phyloP scores from a whole-genome alignment of 2,113 vertebrate genomes.

The Phainopepla nitens region DNA sequence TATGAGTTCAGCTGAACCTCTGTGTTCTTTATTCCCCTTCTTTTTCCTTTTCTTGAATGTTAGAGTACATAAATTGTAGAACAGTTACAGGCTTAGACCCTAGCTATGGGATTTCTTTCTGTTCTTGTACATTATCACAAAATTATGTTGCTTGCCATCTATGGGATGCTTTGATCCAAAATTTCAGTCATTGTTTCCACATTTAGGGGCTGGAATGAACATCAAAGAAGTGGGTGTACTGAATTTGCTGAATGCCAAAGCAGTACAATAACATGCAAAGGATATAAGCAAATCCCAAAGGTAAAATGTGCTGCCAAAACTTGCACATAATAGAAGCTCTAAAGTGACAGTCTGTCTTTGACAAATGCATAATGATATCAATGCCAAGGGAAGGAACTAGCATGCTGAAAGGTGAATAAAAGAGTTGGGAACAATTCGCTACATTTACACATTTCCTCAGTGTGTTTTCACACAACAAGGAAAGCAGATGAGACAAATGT shows the following conservation, averaged over 20 bases:
- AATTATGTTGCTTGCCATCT: conserved; percentile 66
- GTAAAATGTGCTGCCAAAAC: conserved; percentile 76
- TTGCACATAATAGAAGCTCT: conserved; percentile 78
- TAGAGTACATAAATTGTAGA: conserved; percentile 19
- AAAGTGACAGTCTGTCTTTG: conserved; percentile 79
- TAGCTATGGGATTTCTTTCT: conserved; percentile 16
- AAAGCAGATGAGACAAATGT: conserved; percentile 67
- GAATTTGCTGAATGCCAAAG: conserved; percentile 77
- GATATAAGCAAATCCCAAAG: conserved; percentile 81
- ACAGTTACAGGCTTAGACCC: conserved; percentile 27
- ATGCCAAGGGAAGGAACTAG: conserved; percentile 80
- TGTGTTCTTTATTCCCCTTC: background rate
- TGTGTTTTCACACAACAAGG: conserved; percentile 75
- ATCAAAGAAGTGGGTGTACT: conserved; percentile 77
- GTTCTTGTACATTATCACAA: conserved; percentile 65
- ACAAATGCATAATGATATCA: conserved; percentile 76
- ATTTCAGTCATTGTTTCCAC: conserved; percentile 83
- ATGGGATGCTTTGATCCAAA: conserved; percentile 77
- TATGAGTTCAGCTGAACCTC: background rate
- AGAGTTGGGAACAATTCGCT: conserved; percentile 75
- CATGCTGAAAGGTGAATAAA: conserved; percentile 76
- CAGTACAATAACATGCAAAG: conserved; percentile 80
- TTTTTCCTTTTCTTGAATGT: conserved; percentile 19
- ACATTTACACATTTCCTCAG: conserved; percentile 75
- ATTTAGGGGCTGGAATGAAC: conserved; percentile 77